Evolutionary conservation across 1,140 invertebrate species (phyloP), one percentile per base, ranked within the genome.

Genomic region (Pseudomyrmex dendroicus): DNA sequence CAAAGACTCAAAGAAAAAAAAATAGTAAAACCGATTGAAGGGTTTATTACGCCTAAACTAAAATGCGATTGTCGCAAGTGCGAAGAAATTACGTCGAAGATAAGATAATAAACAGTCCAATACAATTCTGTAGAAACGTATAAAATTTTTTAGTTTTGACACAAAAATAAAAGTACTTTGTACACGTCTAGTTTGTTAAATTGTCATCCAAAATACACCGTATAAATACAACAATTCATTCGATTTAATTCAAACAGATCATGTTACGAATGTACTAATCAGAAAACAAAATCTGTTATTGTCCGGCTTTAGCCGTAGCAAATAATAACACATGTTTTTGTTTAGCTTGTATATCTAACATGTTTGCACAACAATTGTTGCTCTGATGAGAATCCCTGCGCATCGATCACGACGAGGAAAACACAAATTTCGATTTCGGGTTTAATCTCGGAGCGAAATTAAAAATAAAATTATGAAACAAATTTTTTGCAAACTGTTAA

Each of bases 21-120:
- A 48, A 73, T 57, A 50, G 15, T 84, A 25, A 0, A 62, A 84
- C 22, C 50, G 17, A 82, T 83, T 86, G 87, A 89, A 89, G 84
- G 82, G 86, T 89, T 89, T 82, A 56, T 89, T 89, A 86, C 80
- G 61, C 9, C 22, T 22, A 72, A 78, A 22, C 3, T 10, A 48
- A 80, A 72, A 48, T 72, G 15, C 59, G 12, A 80, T 46, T 46
- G 10, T 70, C 22, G 12, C 22, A n/a, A 22, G 13, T 15, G n/a
- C 48, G 46, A 52, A 17, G 48, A 17, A 17, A 73, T 50, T 62
- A 20, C 3, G 7, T 48, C 46, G 2, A 25, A 52, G 22, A 15
- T 82, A 46, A 54, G 9, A 72, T 15, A 68, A 35, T 7, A 35
- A 35, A 35, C 35, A 35, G 2, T 35, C 3, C 5, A 5, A 35